phyloP scores from a whole-genome alignment of 2,113 vertebrate genomes.

The Willisornis vidua region DNA sequence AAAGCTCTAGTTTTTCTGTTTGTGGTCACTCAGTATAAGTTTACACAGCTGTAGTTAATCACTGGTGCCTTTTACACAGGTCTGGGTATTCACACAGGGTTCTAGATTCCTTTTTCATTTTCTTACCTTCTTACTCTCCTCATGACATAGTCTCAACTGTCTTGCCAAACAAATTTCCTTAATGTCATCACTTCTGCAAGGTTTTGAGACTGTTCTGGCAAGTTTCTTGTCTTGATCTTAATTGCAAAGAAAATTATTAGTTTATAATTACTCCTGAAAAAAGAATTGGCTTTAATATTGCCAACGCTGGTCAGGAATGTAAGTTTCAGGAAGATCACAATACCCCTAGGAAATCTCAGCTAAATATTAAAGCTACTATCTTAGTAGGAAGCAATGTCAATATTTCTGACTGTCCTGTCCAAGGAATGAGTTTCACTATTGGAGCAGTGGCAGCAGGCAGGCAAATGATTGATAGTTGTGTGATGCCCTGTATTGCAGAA shows the following conservation, averaged over 20 bases:
- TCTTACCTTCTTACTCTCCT: background rate
- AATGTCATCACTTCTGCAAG: background rate
- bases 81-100: background rate
- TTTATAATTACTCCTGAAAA: background rate
- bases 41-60: background rate
- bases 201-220: background rate
- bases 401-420: background rate
- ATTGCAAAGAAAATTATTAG: background rate
- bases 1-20: background rate
- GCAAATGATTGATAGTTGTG: background rate
- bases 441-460: background rate
- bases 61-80: background rate
- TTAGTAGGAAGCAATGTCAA: background rate
- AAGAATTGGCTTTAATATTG: background rate
- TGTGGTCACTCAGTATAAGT: fast-evolving
- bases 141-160: background rate
- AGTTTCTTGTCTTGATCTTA: background rate
- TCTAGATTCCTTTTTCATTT: background rate
- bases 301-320: background rate
- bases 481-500: background rate
- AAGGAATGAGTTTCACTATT: background rate
- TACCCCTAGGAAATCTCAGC: background rate
- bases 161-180: background rate
- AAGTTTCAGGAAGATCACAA: background rate
- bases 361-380: background rate